Conservation (phyloP, 2,888 invertebrate genomes). For the Elegia similella region DNA sequence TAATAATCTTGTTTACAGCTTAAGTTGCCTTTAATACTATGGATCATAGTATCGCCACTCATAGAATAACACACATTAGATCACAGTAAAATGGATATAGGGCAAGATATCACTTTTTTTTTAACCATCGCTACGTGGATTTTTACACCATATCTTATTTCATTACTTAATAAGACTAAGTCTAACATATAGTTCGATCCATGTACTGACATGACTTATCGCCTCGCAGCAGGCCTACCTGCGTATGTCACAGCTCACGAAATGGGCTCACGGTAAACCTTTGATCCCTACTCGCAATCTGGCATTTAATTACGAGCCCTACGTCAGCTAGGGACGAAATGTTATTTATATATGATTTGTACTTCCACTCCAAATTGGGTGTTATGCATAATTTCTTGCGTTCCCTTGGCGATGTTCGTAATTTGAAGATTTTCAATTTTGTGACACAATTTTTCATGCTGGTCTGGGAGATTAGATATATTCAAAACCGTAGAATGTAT, state of each 20-base stretch:
- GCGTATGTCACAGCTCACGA: slow-evolving; percentile 11
- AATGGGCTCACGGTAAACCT: slow-evolving; percentile 16
- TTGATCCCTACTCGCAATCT: slow-evolving; percentile 18
- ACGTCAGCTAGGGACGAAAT: neutral
- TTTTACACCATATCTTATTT: no score
- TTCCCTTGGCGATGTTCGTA: neutral
- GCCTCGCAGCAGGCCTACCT: neutral
- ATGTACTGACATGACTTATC: neutral
- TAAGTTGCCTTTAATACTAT: no score
- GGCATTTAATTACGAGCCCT: slow-evolving; percentile 17
- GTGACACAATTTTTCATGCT: neutral
- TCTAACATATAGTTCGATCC: neutral
- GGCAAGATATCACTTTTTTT: no score
- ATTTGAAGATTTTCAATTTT: neutral
- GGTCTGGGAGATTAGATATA: no score
- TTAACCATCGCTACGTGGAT: no score
- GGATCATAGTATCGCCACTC: no score
- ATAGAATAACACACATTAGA: no score
- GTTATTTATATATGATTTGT: slow-evolving; percentile 14
- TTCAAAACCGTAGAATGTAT: no score
- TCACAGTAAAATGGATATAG: no score
- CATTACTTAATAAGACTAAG: no score
- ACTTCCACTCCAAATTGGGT: slow-evolving; percentile 7
- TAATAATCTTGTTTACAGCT: no score
- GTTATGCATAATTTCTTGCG: neutral